phyloP scores from a whole-genome alignment of 2,888 invertebrate species.

The Conus canariensis region DNA sequence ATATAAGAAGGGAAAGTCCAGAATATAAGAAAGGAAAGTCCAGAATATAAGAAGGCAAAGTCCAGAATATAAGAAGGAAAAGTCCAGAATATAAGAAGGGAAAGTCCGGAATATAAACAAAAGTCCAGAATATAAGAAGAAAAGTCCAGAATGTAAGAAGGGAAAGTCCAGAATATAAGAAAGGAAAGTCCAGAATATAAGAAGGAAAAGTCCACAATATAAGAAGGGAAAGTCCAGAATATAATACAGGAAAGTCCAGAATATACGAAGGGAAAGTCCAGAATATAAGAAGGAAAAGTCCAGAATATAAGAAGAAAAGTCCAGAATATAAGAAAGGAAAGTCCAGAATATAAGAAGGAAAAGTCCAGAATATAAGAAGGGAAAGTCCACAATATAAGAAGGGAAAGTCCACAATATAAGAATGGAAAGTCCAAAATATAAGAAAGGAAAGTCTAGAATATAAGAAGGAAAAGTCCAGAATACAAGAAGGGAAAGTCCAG shows the following conservation, averaged over 20 bases:
- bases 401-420: background rate
- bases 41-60: background rate
- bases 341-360: background rate
- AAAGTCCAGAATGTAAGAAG: background rate
- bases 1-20: background rate
- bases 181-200: background rate
- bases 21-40: background rate
- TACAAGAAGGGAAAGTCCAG: background rate
- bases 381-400: background rate
- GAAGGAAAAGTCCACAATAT: background rate
- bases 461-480: background rate
- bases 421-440: background rate
- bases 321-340: background rate
- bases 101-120: background rate
- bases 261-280: too few relatives aligned
- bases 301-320: background rate
- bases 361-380: background rate
- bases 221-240: background rate
- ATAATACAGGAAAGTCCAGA: background rate
- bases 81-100: background rate
- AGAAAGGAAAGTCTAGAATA: background rate
- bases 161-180: background rate
- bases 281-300: too few relatives aligned
- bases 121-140: background rate
- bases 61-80: background rate